These are phyloP conservation scores for Agrotis segetum DNA, from an alignment of 2,888 invertebrate species.

Conservation along the genomic window DNA sequence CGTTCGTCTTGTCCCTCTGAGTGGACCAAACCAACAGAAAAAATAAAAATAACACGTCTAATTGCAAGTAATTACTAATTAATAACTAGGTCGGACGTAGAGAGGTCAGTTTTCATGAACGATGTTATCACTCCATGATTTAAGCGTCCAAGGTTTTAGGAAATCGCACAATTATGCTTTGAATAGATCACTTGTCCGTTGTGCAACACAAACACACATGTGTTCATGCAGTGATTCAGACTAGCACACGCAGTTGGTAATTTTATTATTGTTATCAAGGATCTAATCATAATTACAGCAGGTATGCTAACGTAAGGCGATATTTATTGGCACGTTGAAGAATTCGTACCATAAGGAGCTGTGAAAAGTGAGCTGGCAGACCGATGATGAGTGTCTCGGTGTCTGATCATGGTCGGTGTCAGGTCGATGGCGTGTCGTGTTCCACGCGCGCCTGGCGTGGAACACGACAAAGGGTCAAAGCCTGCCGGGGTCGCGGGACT, in stretches of 20 bases:
- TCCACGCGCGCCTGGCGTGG: no score
- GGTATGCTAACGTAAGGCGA: slow-evolving; percentile 61
- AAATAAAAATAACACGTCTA: slow-evolving; percentile 45
- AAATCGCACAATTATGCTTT: slow-evolving; percentile 66
- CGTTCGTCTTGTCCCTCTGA: not conserved
- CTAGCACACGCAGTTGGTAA: slow-evolving; percentile 52
- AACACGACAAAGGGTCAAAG: no score
- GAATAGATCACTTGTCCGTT: slow-evolving; percentile 65
- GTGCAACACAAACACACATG: slow-evolving; percentile 54
- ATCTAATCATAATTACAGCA: slow-evolving; percentile 67
- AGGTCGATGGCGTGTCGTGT: no score
- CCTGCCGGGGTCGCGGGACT: no score
- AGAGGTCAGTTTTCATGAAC: slow-evolving; percentile 87
- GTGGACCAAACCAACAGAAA: slow-evolving; percentile 6
- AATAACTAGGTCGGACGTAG: slow-evolving; percentile 85
- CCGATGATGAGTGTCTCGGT: no score
- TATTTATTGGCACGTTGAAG: slow-evolving; percentile 63
- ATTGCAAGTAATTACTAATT: slow-evolving; percentile 76
- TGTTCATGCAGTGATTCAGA: slow-evolving; percentile 55
- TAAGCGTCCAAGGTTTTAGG: slow-evolving; percentile 82
- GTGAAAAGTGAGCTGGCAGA: not conserved
- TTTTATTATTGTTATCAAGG: slow-evolving; percentile 65
- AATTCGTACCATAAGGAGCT: slow-evolving; percentile 57
- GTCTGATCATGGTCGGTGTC: no score
- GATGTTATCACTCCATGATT: slow-evolving; percentile 83